Evolutionary conservation across 1,140 invertebrate genomes (phyloP), one percentile per base, ranked within the genome.

Genomic region (Drosophila tsacasi): DNA sequence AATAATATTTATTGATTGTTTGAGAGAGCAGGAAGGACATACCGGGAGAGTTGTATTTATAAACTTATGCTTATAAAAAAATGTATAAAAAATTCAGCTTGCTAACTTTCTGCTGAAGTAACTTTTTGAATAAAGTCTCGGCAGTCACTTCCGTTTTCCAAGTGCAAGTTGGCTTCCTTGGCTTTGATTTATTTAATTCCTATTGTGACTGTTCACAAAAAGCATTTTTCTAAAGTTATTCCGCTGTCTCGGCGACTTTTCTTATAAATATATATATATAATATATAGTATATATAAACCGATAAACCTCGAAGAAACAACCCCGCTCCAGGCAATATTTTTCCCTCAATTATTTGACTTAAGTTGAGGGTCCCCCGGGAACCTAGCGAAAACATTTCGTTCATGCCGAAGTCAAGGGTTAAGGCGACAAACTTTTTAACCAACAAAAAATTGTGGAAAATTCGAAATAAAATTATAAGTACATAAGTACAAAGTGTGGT

Each of bases 401-500:
- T 58, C 9, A 7, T 8, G n/a, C 19, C 50, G 5, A 37, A 69
- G 68, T 69, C 64, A 69, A 72, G 65, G 68, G 68, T 71, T 72
- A 71, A 37, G 40, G 65, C 65, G 42, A 49, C 65, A 72, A 69
- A 72, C 64, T 72, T 69, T 54, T 69, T 32, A 25, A 15, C 23
- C 49, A 21, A 39, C 27, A 62, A 67, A 46, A 57, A 47, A 50
- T 10, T 25, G 30, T 32, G 32, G 15, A 8, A 61, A 61, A 49
- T 46, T 57, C 3, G 32, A 71, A 71, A 67, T 71, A 49, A 72
- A 69, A 69, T 71, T 47, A 57, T 44, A 58, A 69, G 64, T 69
- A 72, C 40, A 72, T 72, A 49, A 72, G 52, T 71, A 72, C 35
- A 23, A 25, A 39, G 13, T 39, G 37, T 17, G 47, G 21, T 5